phyloP scores from a whole-genome alignment of 1,140 invertebrate species.

The Anthonomus grandis region DNA sequence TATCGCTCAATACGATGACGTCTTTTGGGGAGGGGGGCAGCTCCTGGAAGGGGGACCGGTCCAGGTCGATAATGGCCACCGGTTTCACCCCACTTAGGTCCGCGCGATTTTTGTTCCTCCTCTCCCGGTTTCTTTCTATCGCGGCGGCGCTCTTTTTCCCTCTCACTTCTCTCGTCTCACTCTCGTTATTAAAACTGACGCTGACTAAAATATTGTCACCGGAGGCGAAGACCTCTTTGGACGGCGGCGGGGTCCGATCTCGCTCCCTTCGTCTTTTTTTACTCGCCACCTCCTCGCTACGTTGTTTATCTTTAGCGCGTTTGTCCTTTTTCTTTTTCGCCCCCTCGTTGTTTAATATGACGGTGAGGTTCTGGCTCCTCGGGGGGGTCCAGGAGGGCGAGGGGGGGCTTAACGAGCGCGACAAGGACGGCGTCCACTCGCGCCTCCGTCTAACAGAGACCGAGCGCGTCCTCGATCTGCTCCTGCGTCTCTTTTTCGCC shows the following conservation, averaged over 20 bases:
- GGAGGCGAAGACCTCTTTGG: slow-evolving; percentile 87
- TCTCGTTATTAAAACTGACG: slow-evolving; percentile 82
- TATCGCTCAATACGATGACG: slow-evolving; percentile 78
- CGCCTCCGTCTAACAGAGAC: slow-evolving; percentile 26
- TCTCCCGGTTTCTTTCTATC: slow-evolving; percentile 52
- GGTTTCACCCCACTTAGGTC: slow-evolving; percentile 62
- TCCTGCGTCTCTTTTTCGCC: slow-evolving; percentile 22
- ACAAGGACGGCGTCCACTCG: slow-evolving; percentile 47
- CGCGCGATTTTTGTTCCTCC: slow-evolving; percentile 26
- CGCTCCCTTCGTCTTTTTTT: slow-evolving; percentile 53
- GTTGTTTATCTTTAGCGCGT: slow-evolving; percentile 48
- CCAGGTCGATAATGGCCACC: slow-evolving; percentile 80
- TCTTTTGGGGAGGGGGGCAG: slow-evolving; percentile 74
- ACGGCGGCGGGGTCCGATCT: slow-evolving; percentile 60
- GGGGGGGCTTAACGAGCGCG: slow-evolving; percentile 39
- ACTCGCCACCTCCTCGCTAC: slow-evolving; percentile 50
- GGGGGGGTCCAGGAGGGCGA: slow-evolving; percentile 53
- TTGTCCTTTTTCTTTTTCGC: slow-evolving; percentile 55
- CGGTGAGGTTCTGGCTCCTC: slow-evolving; percentile 50
- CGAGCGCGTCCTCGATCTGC: slow-evolving; percentile 17
- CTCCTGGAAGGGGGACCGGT: slow-evolving; percentile 76
- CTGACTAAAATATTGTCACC: slow-evolving; percentile 89
- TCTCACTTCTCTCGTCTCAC: slow-evolving; percentile 54
- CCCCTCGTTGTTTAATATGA: slow-evolving; percentile 56
- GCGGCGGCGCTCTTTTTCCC: slow-evolving; percentile 49